Percentiles rank a stretch among this genome's conserved stretches.
Conservation (phyloP, 2,113 vertebrate genomes). For the Tenrec ecaudatus region DNA sequence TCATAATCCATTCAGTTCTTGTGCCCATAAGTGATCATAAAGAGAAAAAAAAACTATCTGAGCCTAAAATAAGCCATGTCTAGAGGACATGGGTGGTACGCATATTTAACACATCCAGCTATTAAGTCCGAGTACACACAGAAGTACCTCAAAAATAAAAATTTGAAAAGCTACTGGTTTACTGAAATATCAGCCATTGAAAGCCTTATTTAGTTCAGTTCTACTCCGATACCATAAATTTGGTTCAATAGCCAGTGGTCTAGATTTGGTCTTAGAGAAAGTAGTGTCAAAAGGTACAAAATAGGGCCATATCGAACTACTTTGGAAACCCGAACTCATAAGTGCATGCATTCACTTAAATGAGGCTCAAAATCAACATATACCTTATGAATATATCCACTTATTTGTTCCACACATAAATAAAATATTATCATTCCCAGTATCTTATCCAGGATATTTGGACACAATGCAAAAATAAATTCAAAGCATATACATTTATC, state of each 20-base stretch:
- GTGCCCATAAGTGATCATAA: background rate
- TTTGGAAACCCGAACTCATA: background rate
- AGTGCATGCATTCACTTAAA: conserved; percentile 22
- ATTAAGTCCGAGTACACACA: background rate
- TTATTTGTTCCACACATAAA: conserved; percentile 68
- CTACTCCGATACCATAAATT: background rate
- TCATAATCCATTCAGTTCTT: background rate
- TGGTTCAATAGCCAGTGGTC: background rate
- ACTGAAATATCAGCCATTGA: background rate
- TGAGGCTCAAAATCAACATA: conserved; percentile 10
- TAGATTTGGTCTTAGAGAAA: background rate
- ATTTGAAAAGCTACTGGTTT: background rate
- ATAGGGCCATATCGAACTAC: background rate
- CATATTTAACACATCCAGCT: background rate
- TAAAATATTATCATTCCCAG: conserved; percentile 60
- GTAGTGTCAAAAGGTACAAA: background rate
- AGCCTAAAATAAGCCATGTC: background rate
- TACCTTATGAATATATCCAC: conserved; percentile 1
- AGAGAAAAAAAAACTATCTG: background rate
- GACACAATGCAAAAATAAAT: conserved; percentile 65
- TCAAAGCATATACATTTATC: conserved; percentile 41
- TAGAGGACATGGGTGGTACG: background rate
- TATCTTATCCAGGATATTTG: conserved; percentile 44
- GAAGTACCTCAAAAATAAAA: background rate
- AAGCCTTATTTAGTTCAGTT: background rate